Percentiles rank a stretch among this genome's conserved stretches.
Evolutionary conservation across 1,140 invertebrate species (phyloP).

Genomic region (Brachionus manjavacas): DNA sequence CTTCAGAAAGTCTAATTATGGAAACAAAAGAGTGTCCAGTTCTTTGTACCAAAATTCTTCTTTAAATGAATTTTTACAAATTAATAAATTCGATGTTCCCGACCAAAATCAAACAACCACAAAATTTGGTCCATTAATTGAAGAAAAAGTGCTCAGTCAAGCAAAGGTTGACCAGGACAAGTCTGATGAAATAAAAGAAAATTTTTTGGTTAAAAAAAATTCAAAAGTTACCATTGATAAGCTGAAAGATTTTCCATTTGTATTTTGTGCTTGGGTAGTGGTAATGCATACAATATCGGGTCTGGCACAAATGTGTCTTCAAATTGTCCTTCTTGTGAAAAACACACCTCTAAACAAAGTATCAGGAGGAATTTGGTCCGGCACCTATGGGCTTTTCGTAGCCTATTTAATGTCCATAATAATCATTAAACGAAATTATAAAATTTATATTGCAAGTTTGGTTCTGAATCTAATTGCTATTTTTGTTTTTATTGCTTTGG

Average conservation of each 20-base stretch:
- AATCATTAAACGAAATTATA: neutral
- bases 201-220: neutral
- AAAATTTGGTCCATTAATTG: neutral
- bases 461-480: neutral
- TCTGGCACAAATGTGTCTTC: neutral
- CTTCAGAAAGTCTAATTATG: neutral
- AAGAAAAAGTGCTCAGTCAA: neutral
- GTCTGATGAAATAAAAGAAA: neutral
- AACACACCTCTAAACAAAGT: neutral
- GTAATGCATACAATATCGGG: neutral
- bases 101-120: neutral
- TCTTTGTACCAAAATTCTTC: neutral
- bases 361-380: neutral
- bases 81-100: neutral
- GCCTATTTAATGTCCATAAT: neutral
- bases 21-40: neutral
- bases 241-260: neutral
- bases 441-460: neutral
- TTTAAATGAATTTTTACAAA: neutral
- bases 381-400: neutral
- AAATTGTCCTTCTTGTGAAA: neutral
- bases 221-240: neutral
- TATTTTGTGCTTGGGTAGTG: neutral
- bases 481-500: neutral
- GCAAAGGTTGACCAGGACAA: neutral